These are phyloP conservation scores for Tenebrosternarchus preto DNA, from an alignment of 2,113 vertebrate species.

Conservation along the genomic window DNA sequence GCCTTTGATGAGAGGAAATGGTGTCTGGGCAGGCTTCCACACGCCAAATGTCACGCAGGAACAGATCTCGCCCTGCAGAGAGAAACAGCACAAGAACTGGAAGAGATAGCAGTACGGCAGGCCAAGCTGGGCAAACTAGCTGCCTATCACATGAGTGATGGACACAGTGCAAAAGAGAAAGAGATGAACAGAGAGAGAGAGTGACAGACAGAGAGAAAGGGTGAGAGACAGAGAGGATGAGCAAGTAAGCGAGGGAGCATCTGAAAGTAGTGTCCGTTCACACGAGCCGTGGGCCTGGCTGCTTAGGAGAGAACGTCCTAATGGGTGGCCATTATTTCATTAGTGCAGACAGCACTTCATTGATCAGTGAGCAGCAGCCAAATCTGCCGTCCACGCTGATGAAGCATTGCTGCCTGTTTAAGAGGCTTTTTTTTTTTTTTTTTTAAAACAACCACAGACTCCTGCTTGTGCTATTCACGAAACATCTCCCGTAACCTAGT, in stretches of 20 bases:
- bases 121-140: not conserved
- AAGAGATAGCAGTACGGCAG: slow-evolving; percentile 9
- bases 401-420: not conserved
- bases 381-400: not conserved
- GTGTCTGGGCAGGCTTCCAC: not conserved
- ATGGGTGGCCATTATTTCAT: slow-evolving; percentile 28
- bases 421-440: not conserved
- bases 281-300: not conserved
- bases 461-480: not conserved
- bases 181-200: not conserved
- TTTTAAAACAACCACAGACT: not conserved
- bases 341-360: slow-evolving; percentile 24
- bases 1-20: not conserved
- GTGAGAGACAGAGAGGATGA: not conserved
- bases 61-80: not conserved
- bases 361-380: slow-evolving; percentile 10
- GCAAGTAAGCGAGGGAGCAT: slow-evolving; percentile 2
- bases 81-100: not conserved
- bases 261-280: not conserved
- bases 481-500: not conserved
- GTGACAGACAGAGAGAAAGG: not conserved
- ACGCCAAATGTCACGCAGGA: not conserved
- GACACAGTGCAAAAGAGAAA: not conserved
- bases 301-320: not conserved
- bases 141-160: not conserved